Conservation (phyloP, 92 coral and sea anemone genomes). For the Palythoa grandis region DNA sequence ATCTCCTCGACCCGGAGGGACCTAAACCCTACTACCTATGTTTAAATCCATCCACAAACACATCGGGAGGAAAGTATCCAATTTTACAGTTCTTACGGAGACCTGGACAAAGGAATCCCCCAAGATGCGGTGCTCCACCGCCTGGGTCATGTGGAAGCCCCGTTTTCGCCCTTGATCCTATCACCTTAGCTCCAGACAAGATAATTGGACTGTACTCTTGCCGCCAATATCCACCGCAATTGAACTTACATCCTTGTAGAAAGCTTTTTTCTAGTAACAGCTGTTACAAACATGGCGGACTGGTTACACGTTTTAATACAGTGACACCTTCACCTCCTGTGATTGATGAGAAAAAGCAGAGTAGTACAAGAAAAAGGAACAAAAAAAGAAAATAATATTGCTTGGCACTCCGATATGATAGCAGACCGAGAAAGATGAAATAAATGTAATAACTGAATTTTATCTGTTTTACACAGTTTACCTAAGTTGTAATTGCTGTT, state of each 20-base stretch:
- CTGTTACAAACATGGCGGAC: conserved; percentile 5
- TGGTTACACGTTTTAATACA: neutral
- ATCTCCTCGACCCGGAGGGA: neutral
- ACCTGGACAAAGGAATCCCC: neutral
- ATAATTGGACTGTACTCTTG: neutral
- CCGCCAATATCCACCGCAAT: neutral
- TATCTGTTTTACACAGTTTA: no score
- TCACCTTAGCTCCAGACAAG: neutral
- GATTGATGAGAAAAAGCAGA: neutral
- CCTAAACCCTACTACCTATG: neutral
- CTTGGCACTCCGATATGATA: no score
- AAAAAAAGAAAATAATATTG: neutral
- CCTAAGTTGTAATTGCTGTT: no score
- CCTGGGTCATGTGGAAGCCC: conserved; percentile 6
- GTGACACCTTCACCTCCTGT: neutral
- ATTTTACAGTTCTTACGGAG: conserved; percentile 4
- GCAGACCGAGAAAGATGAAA: no score
- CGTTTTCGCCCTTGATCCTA: neutral
- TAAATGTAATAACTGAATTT: no score
- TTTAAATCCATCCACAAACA: neutral
- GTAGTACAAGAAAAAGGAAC: neutral
- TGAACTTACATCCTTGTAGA: neutral
- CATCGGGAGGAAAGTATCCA: neutral
- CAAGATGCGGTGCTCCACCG: neutral
- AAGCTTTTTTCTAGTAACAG: neutral